phyloP scores from a whole-genome alignment of 2,797 vertebrate genomes.

The Nyctibius grandis region DNA sequence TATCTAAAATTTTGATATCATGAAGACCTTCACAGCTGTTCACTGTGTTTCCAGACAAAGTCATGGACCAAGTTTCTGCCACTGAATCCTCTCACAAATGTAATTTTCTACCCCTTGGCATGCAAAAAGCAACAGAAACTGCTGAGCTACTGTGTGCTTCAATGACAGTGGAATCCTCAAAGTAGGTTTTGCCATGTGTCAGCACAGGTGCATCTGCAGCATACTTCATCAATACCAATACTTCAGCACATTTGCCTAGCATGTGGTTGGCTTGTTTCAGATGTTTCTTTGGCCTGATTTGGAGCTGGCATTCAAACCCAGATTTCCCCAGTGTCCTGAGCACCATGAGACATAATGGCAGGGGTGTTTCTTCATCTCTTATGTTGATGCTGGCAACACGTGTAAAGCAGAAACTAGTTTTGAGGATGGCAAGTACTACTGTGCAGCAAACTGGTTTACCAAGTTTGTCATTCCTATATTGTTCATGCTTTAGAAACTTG shows the following conservation, averaged over 20 bases:
- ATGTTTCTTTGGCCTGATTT: neutral
- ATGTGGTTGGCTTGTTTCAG: neutral
- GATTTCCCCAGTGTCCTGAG: neutral
- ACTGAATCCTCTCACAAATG: neutral
- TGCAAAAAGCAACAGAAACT: neutral
- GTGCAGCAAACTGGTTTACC: neutral
- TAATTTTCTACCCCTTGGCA: neutral
- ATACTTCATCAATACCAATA: neutral
- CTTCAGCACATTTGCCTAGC: neutral
- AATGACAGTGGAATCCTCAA: neutral
- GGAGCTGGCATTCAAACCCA: neutral
- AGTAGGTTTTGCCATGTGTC: neutral
- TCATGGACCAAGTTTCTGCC: neutral
- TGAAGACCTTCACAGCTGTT: neutral
- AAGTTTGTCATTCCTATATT: neutral
- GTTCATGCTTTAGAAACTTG: neutral
- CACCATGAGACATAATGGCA: neutral
- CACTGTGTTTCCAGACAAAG: rapidly evolving
- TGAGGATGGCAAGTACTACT: neutral
- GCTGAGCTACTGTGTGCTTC: neutral
- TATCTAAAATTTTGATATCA: neutral
- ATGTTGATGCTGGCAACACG: no score
- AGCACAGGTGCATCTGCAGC: neutral
- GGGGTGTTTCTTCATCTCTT: neutral
- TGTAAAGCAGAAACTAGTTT: neutral